Base-by-base conservation (phyloP, 2,888 invertebrate genomes). In the Spialia ferax region DNA sequence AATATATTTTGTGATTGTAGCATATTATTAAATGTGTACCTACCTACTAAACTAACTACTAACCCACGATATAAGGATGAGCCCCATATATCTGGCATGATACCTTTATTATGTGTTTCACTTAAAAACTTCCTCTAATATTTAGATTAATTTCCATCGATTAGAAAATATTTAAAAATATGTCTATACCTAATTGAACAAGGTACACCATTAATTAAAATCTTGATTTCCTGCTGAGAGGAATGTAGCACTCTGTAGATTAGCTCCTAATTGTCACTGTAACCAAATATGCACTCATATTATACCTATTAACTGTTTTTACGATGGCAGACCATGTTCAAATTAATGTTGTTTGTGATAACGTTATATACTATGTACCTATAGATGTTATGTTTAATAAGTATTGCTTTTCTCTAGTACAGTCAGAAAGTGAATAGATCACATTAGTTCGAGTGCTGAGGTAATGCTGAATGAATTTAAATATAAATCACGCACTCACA, bases 231-330 rank as follows among this genome's bases (percentile, higher is more conserved):
- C 61, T 59, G 55, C 56, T 13, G 79, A 82, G 82, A 85, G 79
- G 83, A 79, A 77, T 76, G 86, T 88, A 85, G 88, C 88, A 89
- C 87, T 87, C 87, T 89, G 87, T 86, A 84, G 79, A 73, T 70
- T 74, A 73, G n/a, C n/a, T 73, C 73, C 7, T 69, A 68, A 70
- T 54, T 62, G 35, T 75, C 79, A 83, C 82, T 84, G 84, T 73
- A 69, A 73, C 66, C 66, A 73, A 68, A 73, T 67, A 70, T 69
- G 70, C 56, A 70, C 71, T 63, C 71, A 73, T 32, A 32, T 11
- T 32, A 32, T 7, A 3, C 74, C 74, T 76, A 70, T 48, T 70
- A 74, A 73, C 73, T 73, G 75, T 79, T 75, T 76, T 73, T 75
- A 74, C 72, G 70, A 73, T 68, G 62, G 35, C 62, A 62, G 50